phyloP scores from a whole-genome alignment of 1,140 invertebrate species.

The Drosophila setifemur region DNA sequence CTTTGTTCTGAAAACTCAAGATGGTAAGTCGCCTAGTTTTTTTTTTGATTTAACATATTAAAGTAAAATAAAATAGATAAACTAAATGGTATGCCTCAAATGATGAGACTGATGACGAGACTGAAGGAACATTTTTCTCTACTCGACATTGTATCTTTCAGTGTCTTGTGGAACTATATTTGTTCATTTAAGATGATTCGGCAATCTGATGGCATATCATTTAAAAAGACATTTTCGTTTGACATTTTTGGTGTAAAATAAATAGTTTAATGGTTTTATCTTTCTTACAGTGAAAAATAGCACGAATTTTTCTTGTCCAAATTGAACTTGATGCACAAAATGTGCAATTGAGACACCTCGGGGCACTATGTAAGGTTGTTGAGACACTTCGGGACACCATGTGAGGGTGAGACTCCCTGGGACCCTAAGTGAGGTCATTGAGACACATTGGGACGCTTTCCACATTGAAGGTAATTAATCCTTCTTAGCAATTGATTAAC shows the following conservation, averaged over 20 bases:
- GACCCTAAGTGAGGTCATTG: neutral
- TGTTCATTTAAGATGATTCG: conserved; percentile 72
- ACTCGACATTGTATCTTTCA: conserved; percentile 60
- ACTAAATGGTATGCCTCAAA: conserved; percentile 33
- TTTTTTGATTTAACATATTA: neutral
- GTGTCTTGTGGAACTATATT: conserved; percentile 51
- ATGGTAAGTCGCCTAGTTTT: conserved; percentile 44
- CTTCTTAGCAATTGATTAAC: neutral
- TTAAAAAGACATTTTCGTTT: neutral
- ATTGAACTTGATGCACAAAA: neutral
- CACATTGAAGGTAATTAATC: neutral
- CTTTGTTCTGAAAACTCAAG: conserved; percentile 16
- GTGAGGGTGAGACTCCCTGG: neutral
- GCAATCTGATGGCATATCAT: conserved; percentile 61
- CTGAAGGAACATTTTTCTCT: conserved; percentile 62
- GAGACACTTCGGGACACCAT: neutral
- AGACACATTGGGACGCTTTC: conserved; percentile 1
- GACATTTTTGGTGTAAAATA: neutral
- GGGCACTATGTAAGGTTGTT: neutral
- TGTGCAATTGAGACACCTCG: conserved; percentile 4
- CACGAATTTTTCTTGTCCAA: neutral
- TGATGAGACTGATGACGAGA: conserved; percentile 77
- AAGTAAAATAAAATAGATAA: neutral
- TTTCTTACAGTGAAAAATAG: conserved; percentile 28
- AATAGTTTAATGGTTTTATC: neutral